Base-by-base conservation (phyloP, 1,140 invertebrate species). In the Copidosoma floridanum region DNA sequence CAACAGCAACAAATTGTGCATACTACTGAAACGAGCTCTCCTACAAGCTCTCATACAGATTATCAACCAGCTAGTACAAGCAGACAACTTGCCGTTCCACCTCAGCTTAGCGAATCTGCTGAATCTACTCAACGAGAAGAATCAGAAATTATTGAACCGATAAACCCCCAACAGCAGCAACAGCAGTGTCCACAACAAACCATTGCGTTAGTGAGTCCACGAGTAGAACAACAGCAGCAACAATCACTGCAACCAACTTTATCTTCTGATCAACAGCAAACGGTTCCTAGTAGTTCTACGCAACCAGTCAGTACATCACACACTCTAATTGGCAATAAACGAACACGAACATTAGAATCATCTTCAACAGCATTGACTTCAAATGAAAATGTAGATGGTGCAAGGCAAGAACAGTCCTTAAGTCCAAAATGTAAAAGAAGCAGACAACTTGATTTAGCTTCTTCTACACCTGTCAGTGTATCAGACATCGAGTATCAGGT, bases 151-250 rank as follows among this genome's bases (percentile, higher is more conserved):
- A 59, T 63, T 1, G 80, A 82, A 61, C 69, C 69, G 3, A 48
- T 71, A 1, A 71, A 51, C 2, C 10, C n/a, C 4, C 40, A n/a
- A 55, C 81, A 73, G 65, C 75, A 61, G 61, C 79, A 65, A 46
- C 69, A 65, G 20, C 75, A 73, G 14, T 81, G 83, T 69, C 82
- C 65, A 67, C 77, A 75, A 23, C 83, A 83, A 32, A 86, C 88
- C 1, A 88, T 90, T 0, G 89, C 89, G 0, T 70, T 91, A 12
- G 88, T 90, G 0, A 84, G 88, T 63, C 89, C 89, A 1, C 79
- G 89, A 50, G 86, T 91, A 16, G 88, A 90, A 67, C 38, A 90
- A 66, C 73, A 73, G 26, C 71, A 78, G 18, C 74, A 75, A 27
- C 72, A 78, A n/a, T 74, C 77, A 7, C 77, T 74, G 18, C 79